Evolutionary conservation across 2,797 vertebrate species (phyloP).

Genomic region (Chanos chanos): DNA sequence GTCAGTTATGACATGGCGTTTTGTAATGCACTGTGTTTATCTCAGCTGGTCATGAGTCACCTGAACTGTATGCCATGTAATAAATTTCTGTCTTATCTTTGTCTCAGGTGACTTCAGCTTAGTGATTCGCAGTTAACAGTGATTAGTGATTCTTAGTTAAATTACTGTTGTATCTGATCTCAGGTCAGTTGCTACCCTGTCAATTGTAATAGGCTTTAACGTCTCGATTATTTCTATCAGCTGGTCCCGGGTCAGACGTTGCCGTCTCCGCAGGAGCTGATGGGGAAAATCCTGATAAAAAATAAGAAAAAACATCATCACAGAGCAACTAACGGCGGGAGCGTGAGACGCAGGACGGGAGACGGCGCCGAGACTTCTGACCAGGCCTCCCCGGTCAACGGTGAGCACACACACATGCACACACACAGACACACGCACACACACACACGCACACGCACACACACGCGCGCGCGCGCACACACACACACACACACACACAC

Average conservation of each 20-base stretch:
- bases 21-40: no score
- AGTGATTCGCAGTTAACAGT: no score
- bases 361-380: conserved; percentile 69
- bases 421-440: not conserved
- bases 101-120: no score
- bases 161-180: no score
- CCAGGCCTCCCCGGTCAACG: conserved; percentile 62
- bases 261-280: conserved; percentile 81
- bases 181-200: not conserved
- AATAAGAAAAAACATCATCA: conserved; percentile 79
- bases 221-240: no score
- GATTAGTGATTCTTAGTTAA: no score
- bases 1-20: not conserved
- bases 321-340: conserved; percentile 55
- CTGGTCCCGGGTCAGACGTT: conserved; percentile 71
- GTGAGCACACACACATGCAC: conserved; percentile 49
- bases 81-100: no score
- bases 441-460: not conserved
- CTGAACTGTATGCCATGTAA: no score
- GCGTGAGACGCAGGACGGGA: conserved; percentile 63
- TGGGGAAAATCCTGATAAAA: conserved; percentile 89
- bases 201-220: no score
- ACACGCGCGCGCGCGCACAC: not conserved
- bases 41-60: no score
- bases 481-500: not conserved